These are phyloP conservation scores for Agelaius phoeniceus DNA, from an alignment of 2,113 vertebrate species.

Conservation along the genomic window DNA sequence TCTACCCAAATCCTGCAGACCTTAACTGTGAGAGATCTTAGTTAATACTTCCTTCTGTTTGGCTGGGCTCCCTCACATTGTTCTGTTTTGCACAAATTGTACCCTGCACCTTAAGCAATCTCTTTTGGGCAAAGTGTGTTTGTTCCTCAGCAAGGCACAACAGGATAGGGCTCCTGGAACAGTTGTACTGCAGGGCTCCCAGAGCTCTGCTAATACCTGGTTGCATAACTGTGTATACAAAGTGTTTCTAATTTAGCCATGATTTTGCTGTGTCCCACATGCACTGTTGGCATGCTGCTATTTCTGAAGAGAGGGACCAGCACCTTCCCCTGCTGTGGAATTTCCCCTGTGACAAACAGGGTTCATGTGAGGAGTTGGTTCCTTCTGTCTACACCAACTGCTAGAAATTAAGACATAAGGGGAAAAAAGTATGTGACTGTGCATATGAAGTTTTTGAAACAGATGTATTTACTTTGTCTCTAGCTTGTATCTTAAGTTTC, in stretches of 20 bases:
- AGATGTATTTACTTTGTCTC: slow-evolving; percentile 46
- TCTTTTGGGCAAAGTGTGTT: not conserved
- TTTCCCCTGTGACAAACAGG: not conserved
- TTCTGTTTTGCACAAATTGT: not conserved
- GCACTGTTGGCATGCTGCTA: not conserved
- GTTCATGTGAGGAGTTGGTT: not conserved
- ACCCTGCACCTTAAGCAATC: not conserved
- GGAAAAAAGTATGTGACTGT: not conserved
- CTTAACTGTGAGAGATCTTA: not conserved
- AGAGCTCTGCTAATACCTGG: not conserved
- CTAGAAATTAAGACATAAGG: not conserved
- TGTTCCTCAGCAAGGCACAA: not conserved
- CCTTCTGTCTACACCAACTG: not conserved
- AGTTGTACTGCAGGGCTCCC: not conserved
- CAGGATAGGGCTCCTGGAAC: not conserved
- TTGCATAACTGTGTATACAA: not conserved
- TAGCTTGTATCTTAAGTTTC: slow-evolving; percentile 51
- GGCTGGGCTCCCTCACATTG: not conserved
- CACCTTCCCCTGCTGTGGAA: not conserved
- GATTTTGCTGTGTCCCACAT: not conserved
- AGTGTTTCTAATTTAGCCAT: not conserved
- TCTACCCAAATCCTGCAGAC: not conserved
- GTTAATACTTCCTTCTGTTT: not conserved
- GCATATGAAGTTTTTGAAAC: slow-evolving; percentile 14
- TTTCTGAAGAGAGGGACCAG: not conserved